Conservation (phyloP, 37 sponge, comb jelly and placozoan genomes). For the Lycopodina hypogea region DNA sequence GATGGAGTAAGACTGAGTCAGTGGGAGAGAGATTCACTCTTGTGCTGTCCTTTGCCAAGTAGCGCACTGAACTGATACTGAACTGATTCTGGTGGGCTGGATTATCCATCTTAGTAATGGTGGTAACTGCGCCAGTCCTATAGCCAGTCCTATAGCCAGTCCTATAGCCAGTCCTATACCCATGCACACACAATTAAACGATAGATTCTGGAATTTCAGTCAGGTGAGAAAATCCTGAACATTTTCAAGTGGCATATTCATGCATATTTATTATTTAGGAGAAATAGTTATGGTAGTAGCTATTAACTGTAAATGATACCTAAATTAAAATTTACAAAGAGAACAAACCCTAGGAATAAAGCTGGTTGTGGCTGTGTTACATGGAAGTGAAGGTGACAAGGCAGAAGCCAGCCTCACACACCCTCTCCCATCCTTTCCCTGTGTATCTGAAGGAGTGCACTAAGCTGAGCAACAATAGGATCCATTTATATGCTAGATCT, state of each 20-base stretch:
- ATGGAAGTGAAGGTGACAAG: slow-evolving; percentile 12
- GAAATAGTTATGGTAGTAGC: too few relatives aligned
- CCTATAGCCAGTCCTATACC: background rate
- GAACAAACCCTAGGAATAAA: slow-evolving; percentile 38
- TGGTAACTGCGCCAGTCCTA: too few relatives aligned
- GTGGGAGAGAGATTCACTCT: too few relatives aligned
- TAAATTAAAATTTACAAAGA: background rate
- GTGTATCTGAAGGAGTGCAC: slow-evolving; percentile 61
- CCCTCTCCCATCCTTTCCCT: slow-evolving; percentile 56
- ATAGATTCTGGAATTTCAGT: too few relatives aligned
- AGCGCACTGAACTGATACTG: too few relatives aligned
- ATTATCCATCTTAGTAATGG: too few relatives aligned
- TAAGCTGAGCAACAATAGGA: slow-evolving; percentile 48
- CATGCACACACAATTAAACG: background rate
- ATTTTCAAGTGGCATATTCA: background rate
- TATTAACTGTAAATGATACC: background rate
- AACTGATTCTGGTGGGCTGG: too few relatives aligned
- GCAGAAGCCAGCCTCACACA: slow-evolving; percentile 19
- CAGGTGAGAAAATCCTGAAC: too few relatives aligned
- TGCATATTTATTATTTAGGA: too few relatives aligned
- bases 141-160: too few relatives aligned
- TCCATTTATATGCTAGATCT: slow-evolving; percentile 49
- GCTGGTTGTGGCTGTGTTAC: slow-evolving; percentile 60
- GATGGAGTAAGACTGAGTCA: background rate
- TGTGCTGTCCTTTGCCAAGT: too few relatives aligned